phyloP scores from a whole-genome alignment of 2,888 invertebrate species.

The Aphodius granarius region DNA sequence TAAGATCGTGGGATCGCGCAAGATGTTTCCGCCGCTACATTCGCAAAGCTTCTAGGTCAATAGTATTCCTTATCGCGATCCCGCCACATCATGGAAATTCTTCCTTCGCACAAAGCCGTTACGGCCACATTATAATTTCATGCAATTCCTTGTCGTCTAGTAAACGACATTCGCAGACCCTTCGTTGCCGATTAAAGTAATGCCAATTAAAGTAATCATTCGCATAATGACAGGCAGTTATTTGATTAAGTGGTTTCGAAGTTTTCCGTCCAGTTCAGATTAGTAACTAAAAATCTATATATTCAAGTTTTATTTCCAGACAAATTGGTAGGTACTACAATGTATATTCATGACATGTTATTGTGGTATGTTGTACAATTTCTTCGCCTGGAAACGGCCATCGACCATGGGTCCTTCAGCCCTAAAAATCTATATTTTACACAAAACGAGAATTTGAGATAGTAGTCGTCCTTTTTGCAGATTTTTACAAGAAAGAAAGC shows the following conservation, averaged over 20 bases:
- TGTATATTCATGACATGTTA: too few species aligned
- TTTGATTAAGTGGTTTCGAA: not conserved
- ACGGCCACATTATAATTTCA: not conserved
- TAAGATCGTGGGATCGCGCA: slow-evolving; percentile 41
- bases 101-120: not conserved
- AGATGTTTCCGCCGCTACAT: slow-evolving; percentile 30
- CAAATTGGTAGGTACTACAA: too few species aligned
- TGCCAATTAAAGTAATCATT: not conserved
- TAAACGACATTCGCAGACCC: not conserved
- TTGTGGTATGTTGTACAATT: too few species aligned
- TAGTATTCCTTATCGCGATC: slow-evolving; percentile 24
- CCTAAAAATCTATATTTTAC: too few species aligned
- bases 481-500: too few species aligned
- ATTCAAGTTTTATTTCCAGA: too few species aligned
- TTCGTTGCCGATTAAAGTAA: not conserved
- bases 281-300: too few species aligned
- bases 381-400: too few species aligned
- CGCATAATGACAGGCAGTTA: not conserved
- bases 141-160: not conserved
- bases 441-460: too few species aligned
- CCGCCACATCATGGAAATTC: not conserved
- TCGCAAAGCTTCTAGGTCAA: slow-evolving; percentile 27
- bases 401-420: too few species aligned
- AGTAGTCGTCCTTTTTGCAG: too few species aligned
- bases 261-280: not conserved